phyloP scores from a whole-genome alignment of 2,797 vertebrate genomes.

The Coranthus polyacanthus region DNA sequence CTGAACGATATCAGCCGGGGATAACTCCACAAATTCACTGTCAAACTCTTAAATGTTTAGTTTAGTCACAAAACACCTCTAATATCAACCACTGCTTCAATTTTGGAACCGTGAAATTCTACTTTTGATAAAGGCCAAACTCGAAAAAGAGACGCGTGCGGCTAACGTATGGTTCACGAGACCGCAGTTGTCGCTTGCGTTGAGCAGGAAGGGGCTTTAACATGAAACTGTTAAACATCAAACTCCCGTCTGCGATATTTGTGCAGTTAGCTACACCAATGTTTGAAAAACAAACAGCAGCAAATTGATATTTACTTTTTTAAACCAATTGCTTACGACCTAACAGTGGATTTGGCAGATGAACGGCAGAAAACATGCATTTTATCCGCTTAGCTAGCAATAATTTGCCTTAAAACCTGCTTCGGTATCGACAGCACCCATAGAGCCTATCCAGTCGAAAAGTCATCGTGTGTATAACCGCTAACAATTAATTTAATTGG shows the following conservation, averaged over 20 bases:
- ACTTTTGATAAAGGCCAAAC: not conserved
- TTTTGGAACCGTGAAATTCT: rapidly evolving
- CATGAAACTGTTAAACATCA: constrained; percentile 35
- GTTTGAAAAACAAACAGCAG: constrained; percentile 19
- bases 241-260: constrained; percentile 19
- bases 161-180: not conserved
- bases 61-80: not conserved
- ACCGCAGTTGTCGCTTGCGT: constrained; percentile 28
- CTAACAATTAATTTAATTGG: not conserved
- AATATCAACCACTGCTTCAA: not conserved
- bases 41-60: not conserved
- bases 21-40: constrained; percentile 12
- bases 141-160: not conserved
- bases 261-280: not conserved
- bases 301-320: not conserved
- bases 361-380: constrained; percentile 25
- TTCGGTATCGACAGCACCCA: not conserved
- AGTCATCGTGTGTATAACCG: no score
- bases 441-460: not conserved
- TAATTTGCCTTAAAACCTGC: not conserved
- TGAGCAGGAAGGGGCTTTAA: constrained; percentile 49
- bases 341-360: not conserved
- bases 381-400: constrained; percentile 4
- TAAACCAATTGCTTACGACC: not conserved
- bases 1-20: constrained; percentile 22